Evolutionary conservation across 2,113 vertebrate species (phyloP), one percentile per base, ranked within the genome.

Genomic region (Otus sunia): DNA sequence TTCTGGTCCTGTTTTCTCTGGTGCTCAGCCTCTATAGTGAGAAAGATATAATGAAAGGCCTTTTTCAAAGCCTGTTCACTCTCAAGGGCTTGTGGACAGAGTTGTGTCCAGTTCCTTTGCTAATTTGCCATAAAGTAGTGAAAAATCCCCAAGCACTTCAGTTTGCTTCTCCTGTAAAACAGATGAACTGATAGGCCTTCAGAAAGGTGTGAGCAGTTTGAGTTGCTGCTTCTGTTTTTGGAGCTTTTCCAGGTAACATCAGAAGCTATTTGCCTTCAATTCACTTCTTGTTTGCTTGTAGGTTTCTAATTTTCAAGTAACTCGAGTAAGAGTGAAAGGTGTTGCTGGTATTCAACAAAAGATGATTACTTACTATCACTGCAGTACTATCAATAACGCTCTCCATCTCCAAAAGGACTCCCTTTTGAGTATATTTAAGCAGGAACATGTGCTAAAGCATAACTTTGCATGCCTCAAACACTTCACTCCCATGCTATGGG

Each of bases 401-500:
- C 20, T 78, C 60, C 62, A 19, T 39, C 63, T 78, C 62, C 66
- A 60, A 7, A 34, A 93, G 85, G 25, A n/a, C 15, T 79, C 60
- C 34, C 36, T 91, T 90, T 64, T 17, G 58, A 39, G n/a, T 32
- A 36, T 58, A 69, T 88, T 92, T 73, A 67, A 67, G 62, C 59
- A 93, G 83, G 20, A 92, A 67, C 27, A 26, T 69, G 72, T 86
- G 81, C 69, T 93, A 14, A 84, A 79, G 77, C 69, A 72, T 64
- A 89, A 88, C 55, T 96, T 80, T 75, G 62, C 74, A 83, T 90
- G 79, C 83, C n/a, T 89, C 77, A 82, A 36, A n/a, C 53, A 43
- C 82, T 94, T 94, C 55, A 39, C 77, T 88, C 74, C 89, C 67
- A 74, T 95, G 78, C 81, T 68, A 15, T 74, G 92, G 91, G 94